Conservation (phyloP, 2,888 invertebrate genomes). For the Smittia aterrima region DNA sequence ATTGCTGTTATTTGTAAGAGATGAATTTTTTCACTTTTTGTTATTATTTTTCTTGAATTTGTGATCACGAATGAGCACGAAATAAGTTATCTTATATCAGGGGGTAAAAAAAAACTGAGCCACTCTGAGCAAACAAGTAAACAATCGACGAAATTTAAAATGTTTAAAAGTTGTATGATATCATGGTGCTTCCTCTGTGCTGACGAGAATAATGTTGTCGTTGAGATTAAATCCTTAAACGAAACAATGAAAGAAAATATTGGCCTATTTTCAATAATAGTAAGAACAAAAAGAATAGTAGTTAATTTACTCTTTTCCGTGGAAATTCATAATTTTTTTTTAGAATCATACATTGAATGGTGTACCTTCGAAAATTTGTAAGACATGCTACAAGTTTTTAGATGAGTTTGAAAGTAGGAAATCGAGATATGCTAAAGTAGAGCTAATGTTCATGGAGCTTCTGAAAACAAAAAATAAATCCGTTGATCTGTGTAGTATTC, state of each 20-base stretch:
- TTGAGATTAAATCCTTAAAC: background rate
- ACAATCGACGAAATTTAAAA: no score
- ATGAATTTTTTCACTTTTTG: background rate
- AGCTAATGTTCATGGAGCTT: slow-evolving; percentile 23
- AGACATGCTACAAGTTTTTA: background rate
- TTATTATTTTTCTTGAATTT: background rate
- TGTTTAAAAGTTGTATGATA: no score
- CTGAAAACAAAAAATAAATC: slow-evolving; percentile 5
- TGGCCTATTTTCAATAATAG: slow-evolving; percentile 9
- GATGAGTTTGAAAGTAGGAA: background rate
- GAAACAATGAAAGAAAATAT: background rate
- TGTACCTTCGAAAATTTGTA: background rate
- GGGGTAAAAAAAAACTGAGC: no score
- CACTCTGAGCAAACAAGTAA: no score
- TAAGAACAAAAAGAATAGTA: background rate
- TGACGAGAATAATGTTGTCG: background rate
- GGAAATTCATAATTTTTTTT: background rate
- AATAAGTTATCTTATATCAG: no score
- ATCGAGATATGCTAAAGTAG: background rate
- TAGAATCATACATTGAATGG: slow-evolving; percentile 17
- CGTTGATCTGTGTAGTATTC: background rate
- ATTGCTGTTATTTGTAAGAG: background rate
- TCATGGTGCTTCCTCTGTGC: slow-evolving; percentile 32
- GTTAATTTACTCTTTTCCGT: background rate
- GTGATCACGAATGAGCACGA: no score